phyloP scores from a whole-genome alignment of 2,888 invertebrate genomes.

The Nasonovia ribisnigri region DNA sequence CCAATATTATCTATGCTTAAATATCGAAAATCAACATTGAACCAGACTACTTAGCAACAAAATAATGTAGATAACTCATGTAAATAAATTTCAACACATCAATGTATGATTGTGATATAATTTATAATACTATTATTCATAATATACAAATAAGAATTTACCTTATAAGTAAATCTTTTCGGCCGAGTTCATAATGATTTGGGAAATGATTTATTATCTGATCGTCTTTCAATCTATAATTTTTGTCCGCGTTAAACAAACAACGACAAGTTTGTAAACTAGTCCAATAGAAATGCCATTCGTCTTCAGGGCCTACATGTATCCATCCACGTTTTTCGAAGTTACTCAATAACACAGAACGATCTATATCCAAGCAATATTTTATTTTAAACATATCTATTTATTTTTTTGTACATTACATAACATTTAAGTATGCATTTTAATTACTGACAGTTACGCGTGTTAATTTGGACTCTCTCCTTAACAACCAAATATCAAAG shows the following conservation, averaged over 20 bases:
- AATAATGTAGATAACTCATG: background rate
- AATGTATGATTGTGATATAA: background rate
- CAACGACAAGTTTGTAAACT: conserved; percentile 90
- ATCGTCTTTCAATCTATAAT: conserved; percentile 91
- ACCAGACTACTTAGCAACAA: background rate
- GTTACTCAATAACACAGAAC: conserved; percentile 91
- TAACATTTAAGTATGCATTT: background rate
- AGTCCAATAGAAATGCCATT: conserved; percentile 97
- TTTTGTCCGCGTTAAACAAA: conserved; percentile 91
- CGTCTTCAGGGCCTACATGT: conserved; percentile 88
- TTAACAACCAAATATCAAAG: background rate
- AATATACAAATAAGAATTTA: background rate
- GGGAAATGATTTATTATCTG: conserved; percentile 97
- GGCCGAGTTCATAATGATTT: conserved; percentile 93
- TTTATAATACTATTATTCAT: background rate
- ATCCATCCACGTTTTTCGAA: conserved; percentile 93
- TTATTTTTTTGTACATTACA: background rate
- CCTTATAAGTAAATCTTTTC: conserved; percentile 96
- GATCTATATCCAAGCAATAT: conserved; percentile 89
- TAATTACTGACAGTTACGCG: background rate
- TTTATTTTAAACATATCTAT: conserved; percentile 50
- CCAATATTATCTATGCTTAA: background rate
- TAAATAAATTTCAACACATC: background rate
- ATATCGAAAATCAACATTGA: background rate
- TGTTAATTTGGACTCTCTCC: background rate